Evolutionary conservation across 2,888 invertebrate species (phyloP).

Genomic region (Synanthedon myopaeformis): DNA sequence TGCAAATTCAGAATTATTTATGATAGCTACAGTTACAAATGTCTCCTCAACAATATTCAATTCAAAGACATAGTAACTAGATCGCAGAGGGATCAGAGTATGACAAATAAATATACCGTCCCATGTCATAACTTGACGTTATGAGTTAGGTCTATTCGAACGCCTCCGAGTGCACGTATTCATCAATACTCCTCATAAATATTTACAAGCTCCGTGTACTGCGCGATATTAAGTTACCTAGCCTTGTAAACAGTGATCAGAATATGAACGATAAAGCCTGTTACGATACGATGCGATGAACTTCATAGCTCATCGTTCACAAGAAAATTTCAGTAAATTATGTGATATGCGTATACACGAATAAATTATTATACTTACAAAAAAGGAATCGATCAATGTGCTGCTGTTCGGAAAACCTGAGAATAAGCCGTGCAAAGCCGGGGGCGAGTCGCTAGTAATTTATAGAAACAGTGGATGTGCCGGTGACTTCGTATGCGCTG

Average conservation of each 20-base stretch:
- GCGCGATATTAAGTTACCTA: background rate
- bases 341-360: no score
- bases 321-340: no score
- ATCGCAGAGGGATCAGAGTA: background rate
- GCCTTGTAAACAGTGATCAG: background rate
- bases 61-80: background rate
- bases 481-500: no score
- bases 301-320: no score
- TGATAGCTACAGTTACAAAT: background rate
- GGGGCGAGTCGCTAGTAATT: no score
- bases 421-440: no score
- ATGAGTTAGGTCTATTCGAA: background rate
- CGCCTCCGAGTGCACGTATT: background rate
- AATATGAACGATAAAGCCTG: background rate
- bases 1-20: background rate
- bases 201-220: background rate
- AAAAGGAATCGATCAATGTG: no score
- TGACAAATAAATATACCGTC: background rate
- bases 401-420: no score
- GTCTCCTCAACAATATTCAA: no score
- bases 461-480: no score
- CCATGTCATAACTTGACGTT: background rate
- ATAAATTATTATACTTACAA: no score
- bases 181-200: background rate
- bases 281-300: no score